These are phyloP conservation scores for Eriosoma lanigerum DNA, from an alignment of 1,140 invertebrate species.

Conservation along the genomic window DNA sequence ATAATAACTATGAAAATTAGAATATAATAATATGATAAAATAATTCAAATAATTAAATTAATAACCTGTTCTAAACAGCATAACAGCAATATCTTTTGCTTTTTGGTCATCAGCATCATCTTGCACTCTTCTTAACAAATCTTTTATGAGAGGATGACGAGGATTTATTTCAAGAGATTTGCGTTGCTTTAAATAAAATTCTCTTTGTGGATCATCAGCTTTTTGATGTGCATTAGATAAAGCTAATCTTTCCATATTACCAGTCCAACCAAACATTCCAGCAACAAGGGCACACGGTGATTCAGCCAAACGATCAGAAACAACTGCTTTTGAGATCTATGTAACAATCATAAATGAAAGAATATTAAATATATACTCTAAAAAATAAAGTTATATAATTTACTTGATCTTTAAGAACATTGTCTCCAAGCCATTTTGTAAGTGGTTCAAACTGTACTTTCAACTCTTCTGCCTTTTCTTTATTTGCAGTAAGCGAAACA, in stretches of 20 bases:
- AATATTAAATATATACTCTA: slow-evolving; percentile 36
- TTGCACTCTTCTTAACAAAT: slow-evolving; percentile 81
- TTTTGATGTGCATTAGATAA: slow-evolving; percentile 97
- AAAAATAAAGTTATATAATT: not conserved
- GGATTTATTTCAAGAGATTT: slow-evolving; percentile 98
- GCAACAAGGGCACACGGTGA: slow-evolving; percentile 98
- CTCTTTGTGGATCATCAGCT: slow-evolving; percentile 85
- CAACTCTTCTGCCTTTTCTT: slow-evolving; percentile 78
- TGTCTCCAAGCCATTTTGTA: slow-evolving; percentile 86
- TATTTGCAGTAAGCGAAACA: slow-evolving; percentile 80
- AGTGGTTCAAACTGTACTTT: slow-evolving; percentile 87
- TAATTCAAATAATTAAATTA: slow-evolving; percentile 3
- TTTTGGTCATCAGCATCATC: slow-evolving; percentile 76
- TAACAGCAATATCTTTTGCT: slow-evolving; percentile 83
- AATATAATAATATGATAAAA: not conserved
- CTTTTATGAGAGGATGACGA: slow-evolving; percentile 91
- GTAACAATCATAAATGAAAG: slow-evolving; percentile 53
- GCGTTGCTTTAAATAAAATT: slow-evolving; percentile 93
- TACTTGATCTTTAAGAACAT: slow-evolving; percentile 83
- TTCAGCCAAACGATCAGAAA: slow-evolving; percentile 87
- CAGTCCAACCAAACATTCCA: slow-evolving; percentile 95
- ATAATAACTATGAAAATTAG: not conserved
- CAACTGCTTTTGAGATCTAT: slow-evolving; percentile 74
- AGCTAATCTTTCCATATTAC: slow-evolving; percentile 97
- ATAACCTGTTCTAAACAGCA: slow-evolving; percentile 82